Evolutionary conservation across 2,888 invertebrate genomes (phyloP).

Genomic region (Hirudinaria manillensis): DNA sequence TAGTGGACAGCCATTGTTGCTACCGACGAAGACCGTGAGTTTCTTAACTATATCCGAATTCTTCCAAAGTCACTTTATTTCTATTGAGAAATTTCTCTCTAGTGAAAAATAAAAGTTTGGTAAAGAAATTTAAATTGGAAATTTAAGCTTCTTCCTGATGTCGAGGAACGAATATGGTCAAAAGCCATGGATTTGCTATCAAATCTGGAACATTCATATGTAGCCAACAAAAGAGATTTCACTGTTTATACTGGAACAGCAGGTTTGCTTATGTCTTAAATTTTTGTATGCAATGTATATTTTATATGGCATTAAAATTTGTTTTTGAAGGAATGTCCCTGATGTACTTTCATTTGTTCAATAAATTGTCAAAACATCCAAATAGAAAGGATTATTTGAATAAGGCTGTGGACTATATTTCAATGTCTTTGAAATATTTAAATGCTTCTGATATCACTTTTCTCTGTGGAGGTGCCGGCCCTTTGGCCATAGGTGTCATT

Average conservation of each 20-base stretch:
- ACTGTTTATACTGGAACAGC: constrained; percentile 72
- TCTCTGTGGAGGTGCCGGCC: constrained; percentile 66
- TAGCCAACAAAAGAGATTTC: constrained; percentile 56
- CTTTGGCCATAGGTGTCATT: constrained; percentile 63
- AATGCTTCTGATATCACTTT: constrained; percentile 62
- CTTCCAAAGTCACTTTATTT: neutral
- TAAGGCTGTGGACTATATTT: constrained; percentile 38
- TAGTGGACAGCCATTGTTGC: constrained; percentile 32
- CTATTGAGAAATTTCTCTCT: neutral
- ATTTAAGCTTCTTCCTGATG: constrained; percentile 1
- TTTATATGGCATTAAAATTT: neutral
- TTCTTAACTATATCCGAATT: too few relatives aligned
- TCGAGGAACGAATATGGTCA: constrained; percentile 4
- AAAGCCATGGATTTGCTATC: neutral
- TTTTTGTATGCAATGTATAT: neutral
- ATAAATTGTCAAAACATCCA: constrained; percentile 27
- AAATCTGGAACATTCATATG: constrained; percentile 21
- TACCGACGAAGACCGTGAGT: constrained; percentile 29
- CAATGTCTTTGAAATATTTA: constrained; percentile 51
- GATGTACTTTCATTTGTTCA: constrained; percentile 60
- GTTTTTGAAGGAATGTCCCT: constrained; percentile 60
- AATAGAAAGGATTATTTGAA: constrained; percentile 28
- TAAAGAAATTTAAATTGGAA: too few relatives aligned
- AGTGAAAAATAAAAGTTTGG: neutral
- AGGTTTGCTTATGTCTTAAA: constrained; percentile 49